Conservation (phyloP, 2,888 invertebrate genomes). For the Anoncus sp. region DNA sequence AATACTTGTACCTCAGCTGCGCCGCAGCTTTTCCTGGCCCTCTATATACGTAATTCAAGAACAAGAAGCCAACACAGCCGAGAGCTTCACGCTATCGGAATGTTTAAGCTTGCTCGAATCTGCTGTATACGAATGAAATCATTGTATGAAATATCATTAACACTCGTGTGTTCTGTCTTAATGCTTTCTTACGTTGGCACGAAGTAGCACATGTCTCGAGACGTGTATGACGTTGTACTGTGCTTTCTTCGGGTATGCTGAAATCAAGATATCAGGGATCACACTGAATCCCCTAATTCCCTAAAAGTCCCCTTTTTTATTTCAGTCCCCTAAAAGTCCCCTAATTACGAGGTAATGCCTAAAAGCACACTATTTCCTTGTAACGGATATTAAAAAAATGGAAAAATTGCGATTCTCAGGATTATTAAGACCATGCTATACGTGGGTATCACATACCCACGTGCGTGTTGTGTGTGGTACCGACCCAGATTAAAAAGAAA, state of each 20-base stretch:
- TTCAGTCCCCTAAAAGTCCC: too few relatives aligned
- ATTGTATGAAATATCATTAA: constrained; percentile 49
- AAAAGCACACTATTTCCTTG: too few relatives aligned
- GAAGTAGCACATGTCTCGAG: not conserved
- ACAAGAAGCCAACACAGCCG: constrained; percentile 42
- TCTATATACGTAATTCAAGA: constrained; percentile 32
- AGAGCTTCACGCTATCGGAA: constrained; percentile 44
- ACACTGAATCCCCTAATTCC: too few relatives aligned
- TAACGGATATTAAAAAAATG: too few relatives aligned
- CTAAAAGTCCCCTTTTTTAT: too few relatives aligned
- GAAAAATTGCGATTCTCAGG: too few relatives aligned
- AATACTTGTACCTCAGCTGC: constrained; percentile 20
- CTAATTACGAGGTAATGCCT: too few relatives aligned
- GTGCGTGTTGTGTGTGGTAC: too few relatives aligned
- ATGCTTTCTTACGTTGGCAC: not conserved
- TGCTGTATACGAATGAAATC: constrained; percentile 12
- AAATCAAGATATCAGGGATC: too few relatives aligned
- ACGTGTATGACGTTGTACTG: not conserved
- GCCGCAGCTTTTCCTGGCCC: not conserved
- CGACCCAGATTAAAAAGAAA: too few relatives aligned
- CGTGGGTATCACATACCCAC: too few relatives aligned
- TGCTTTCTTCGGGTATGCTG: not conserved
- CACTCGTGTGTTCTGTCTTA: not conserved
- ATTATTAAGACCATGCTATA: too few relatives aligned
- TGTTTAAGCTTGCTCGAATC: constrained; percentile 33